phyloP scores from a whole-genome alignment of 37 sponge, comb jelly and placozoan species.

The Haliclona indistincta region DNA sequence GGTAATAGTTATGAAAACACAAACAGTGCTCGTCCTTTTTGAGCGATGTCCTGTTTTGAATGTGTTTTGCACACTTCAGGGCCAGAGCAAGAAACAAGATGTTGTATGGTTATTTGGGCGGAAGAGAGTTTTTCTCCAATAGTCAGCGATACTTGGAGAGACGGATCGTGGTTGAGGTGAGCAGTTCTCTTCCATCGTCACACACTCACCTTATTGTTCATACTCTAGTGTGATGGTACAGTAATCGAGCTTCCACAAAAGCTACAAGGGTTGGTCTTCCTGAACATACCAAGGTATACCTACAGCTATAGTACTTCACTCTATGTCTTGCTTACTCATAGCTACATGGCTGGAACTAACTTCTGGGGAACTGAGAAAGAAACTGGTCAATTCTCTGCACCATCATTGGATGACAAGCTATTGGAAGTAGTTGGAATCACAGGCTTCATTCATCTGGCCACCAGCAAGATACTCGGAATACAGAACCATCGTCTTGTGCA shows the following conservation, averaged over 20 bases:
- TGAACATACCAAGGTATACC: conserved; percentile 83
- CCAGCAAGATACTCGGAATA: conserved; percentile 72
- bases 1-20: background rate
- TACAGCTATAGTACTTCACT: background rate
- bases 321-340: conserved; percentile 6
- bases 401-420: conserved; percentile 89
- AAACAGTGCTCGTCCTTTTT: background rate
- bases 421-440: conserved; percentile 91
- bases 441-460: conserved; percentile 75
- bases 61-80: conserved; percentile 8
- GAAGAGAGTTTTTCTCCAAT: conserved; percentile 78
- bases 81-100: conserved; percentile 83
- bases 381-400: conserved; percentile 77
- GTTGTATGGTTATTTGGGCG: conserved; percentile 75
- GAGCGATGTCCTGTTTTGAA: background rate
- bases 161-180: conserved; percentile 55
- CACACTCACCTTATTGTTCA: background rate
- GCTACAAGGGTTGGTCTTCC: conserved; percentile 87
- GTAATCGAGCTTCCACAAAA: conserved; percentile 63
- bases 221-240: conserved; percentile 81
- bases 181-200: background rate
- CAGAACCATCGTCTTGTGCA: conserved; percentile 77
- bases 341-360: conserved; percentile 98
- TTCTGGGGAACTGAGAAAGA: conserved; percentile 97
- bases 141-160: conserved; percentile 67